Base-by-base conservation (phyloP, 1,140 invertebrate species). In the Myzus persicae region DNA sequence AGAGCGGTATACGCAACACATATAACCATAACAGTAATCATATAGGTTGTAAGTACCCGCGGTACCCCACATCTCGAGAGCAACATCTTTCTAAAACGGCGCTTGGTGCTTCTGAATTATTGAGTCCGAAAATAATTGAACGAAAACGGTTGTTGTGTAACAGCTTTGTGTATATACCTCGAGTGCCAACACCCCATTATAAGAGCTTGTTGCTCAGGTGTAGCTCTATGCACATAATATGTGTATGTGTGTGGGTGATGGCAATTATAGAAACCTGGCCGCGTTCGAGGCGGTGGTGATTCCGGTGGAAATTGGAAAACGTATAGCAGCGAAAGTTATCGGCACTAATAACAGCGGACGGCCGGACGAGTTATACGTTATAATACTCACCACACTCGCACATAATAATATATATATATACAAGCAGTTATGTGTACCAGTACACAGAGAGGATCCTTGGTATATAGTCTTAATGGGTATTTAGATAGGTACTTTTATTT, bases 291-390 rank as follows among this genome's bases (percentile, higher is more conserved):
- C 26, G 24, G 24, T 24, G 85, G 44, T 87, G n/a, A 48, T 87
- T 48, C 36, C 44, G 44, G 85, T 24, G 18, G n/a, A 88, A 88
- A 88, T 88, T 88, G 85, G 85, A 88, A 88, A 88, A 88, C 85
- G 44, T 48, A 44, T 31, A 6, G 85, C 9, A 7, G 22, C 11
- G 20, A 36, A 24, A 88, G 44, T 88, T 88, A 88, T 88, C 14
- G 85, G 9, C 24, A 46, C 44, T 85, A 85, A 85, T 85, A 85
- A 85, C 84, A 18, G 26, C n/a, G 84, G 20, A 18, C 18, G 9
- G 20, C 20, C n/a, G 9, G 26, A 85, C 82, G 26, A 85, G 26
- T 85, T 44, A 31, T 85, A 84, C 40, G 82, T 26, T 42, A 22
- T 84, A 44, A 44, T 44, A 44, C 42, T 6, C 42, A 44, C 7